A percentile compares a stretch with the other conserved stretches of the same genome.
These are phyloP conservation scores for Drosophila antonietae DNA, from an alignment of 2,888 invertebrate genomes.

Conservation along the genomic window DNA sequence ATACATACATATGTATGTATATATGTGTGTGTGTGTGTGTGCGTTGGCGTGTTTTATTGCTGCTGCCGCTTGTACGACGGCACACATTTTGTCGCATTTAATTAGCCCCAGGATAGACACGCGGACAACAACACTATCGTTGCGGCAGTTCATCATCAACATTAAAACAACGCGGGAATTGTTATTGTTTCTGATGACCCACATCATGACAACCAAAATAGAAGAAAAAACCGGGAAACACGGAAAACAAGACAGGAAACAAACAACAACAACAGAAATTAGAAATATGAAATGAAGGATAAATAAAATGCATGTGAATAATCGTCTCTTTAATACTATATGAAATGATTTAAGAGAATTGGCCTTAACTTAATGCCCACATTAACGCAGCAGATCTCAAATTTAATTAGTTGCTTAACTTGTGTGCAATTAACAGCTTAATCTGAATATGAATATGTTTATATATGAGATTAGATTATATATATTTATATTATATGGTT, in stretches of 20 bases:
- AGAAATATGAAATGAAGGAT: slow-evolving; percentile 16
- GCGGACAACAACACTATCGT: slow-evolving; percentile 44
- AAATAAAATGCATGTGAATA: slow-evolving; percentile 34
- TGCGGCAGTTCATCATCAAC: slow-evolving; percentile 32
- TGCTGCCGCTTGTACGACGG: slow-evolving; percentile 25
- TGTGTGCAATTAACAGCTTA: no score
- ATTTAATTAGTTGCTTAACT: background rate
- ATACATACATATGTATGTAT: background rate
- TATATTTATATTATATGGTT: background rate
- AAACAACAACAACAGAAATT: slow-evolving; percentile 1
- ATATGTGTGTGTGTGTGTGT: background rate
- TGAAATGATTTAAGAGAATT: background rate
- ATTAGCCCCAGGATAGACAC: slow-evolving; percentile 66
- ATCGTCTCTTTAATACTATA: background rate
- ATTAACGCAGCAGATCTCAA: background rate
- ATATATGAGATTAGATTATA: no score
- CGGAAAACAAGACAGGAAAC: background rate
- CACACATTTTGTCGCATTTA: slow-evolving; percentile 60
- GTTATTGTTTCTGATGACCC: slow-evolving; percentile 53
- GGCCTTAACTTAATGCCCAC: background rate
- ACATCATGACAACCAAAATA: slow-evolving; percentile 27
- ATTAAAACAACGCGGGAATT: slow-evolving; percentile 32
- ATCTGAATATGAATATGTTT: no score
- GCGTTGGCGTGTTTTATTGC: slow-evolving; percentile 19
- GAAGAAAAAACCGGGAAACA: background rate